Conservation (phyloP, 2,113 vertebrate species). For the Apteryx owenii region DNA sequence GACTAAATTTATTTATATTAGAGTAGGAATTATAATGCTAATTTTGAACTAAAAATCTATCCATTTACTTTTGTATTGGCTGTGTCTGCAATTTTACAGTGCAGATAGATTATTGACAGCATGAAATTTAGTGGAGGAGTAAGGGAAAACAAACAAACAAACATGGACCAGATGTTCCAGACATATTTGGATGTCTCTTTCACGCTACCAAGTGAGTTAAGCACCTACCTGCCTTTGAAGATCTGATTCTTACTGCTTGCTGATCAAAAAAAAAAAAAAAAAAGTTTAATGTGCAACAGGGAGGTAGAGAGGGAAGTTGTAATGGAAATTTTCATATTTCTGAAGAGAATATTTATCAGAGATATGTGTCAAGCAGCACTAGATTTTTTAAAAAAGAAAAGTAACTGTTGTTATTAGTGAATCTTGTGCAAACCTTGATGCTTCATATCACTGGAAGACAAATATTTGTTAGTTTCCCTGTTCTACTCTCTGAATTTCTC, state of each 20-base stretch:
- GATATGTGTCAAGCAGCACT: neutral
- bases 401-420: neutral
- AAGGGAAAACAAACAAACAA: neutral
- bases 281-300: rapidly evolving
- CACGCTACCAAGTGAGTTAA: neutral
- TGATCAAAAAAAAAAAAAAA: neutral
- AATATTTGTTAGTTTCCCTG: neutral
- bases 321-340: neutral
- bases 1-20: neutral
- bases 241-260: neutral
- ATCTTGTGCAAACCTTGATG: neutral
- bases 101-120: neutral
- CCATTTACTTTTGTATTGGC: neutral
- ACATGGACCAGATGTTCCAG: neutral
- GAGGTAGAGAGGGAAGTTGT: neutral
- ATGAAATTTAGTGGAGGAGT: neutral
- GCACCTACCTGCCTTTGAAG: rapidly evolving
- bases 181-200: neutral
- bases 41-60: neutral
- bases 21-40: neutral
- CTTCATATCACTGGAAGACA: neutral
- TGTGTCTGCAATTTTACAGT: neutral
- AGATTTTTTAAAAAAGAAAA: neutral
- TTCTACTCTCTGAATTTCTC: neutral
- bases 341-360: neutral